A percentile compares a stretch with the other conserved stretches of the same genome.
Conservation (phyloP, 2,113 vertebrate species). For the Stigmatopora argus region DNA sequence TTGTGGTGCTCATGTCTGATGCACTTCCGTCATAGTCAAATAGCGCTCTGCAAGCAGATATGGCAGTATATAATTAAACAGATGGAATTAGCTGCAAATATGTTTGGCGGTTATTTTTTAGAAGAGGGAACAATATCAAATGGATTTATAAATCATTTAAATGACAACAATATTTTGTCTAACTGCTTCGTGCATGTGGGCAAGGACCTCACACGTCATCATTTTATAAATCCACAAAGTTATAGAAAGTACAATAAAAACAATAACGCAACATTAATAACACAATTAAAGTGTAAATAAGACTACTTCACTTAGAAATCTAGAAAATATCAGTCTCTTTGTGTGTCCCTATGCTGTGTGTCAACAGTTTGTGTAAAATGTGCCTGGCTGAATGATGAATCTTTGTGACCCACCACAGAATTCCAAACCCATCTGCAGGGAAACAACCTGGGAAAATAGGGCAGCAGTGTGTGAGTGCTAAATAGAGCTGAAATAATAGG, state of each 20-base stretch:
- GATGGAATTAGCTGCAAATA: not conserved
- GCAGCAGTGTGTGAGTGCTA: conserved; percentile 36
- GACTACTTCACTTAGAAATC: not conserved
- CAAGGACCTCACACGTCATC: too few relatives aligned
- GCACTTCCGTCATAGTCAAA: conserved; percentile 87
- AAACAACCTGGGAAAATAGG: conserved; percentile 57
- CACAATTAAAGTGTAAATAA: too few relatives aligned
- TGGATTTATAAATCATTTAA: not conserved
- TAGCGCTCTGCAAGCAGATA: conserved; percentile 41
- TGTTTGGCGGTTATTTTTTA: not conserved
- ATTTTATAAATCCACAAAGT: too few relatives aligned
- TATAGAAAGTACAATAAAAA: too few relatives aligned
- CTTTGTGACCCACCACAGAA: conserved; percentile 39
- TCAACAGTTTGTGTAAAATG: conserved; percentile 1
- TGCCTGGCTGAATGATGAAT: conserved; percentile 26
- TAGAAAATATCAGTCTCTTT: conserved; percentile 9
- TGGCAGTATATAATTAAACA: not conserved
- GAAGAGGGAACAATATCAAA: not conserved
- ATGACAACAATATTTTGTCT: too few relatives aligned
- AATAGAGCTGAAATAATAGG: conserved; percentile 67
- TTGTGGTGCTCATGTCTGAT: conserved; percentile 84
- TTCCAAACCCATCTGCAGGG: conserved; percentile 46
- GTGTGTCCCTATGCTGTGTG: conserved; percentile 8
- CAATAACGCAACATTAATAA: too few relatives aligned
- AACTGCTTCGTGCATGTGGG: too few relatives aligned